Evolutionary conservation across 2,797 vertebrate genomes (phyloP), one percentile per base, ranked within the genome.

Genomic region (Chaenodraco wilsoni): DNA sequence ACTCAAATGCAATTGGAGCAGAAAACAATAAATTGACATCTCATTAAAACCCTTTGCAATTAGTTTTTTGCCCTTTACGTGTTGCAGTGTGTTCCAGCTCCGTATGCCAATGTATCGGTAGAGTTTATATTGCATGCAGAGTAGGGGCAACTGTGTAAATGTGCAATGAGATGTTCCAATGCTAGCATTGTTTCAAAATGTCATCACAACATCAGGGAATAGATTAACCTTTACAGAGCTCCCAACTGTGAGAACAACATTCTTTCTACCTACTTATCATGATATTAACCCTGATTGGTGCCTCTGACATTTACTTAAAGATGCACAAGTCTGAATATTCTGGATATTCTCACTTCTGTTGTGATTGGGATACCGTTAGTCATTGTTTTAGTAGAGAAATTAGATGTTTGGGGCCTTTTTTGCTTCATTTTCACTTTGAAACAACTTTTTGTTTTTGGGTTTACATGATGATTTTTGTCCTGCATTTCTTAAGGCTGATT

Each of bases 151-250:
- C 60, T 76, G 72, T 7, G 59, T 82, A 78, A 84, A 84, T 68
- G 54, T 44, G 70, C 57, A 69, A 21, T 55, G 72, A 78, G 61
- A 64, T 41, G 74, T 71, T 75, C 60, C 27, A 74, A 64, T 17
- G 44, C 58, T 72, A 58, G 57, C 70, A 78, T 83, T n/a, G 14
- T 84, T 84, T 85, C 3, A 78, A 91, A 93, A 91, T 92, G 88
- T 82, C 89, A 90, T 67, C 72, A 74, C 55, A 87, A 68, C 85
- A 85, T 76, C 74, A 54, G 76, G 73, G 90, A 90, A 89, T 88
- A 89, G 60, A 91, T 93, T 90, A 91, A 93, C 91, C 92, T 94
- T 93, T 89, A 82, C 77, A 73, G 55, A 80, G 71, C 65, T 80
- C 66, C 77, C 74, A 74, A 68, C 58, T 74, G 65, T 78, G 78